Percentiles rank a stretch among this genome's conserved stretches.
These are phyloP conservation scores for Ischnus inquisitorius DNA, from an alignment of 2,888 invertebrate genomes.

Conservation along the genomic window DNA sequence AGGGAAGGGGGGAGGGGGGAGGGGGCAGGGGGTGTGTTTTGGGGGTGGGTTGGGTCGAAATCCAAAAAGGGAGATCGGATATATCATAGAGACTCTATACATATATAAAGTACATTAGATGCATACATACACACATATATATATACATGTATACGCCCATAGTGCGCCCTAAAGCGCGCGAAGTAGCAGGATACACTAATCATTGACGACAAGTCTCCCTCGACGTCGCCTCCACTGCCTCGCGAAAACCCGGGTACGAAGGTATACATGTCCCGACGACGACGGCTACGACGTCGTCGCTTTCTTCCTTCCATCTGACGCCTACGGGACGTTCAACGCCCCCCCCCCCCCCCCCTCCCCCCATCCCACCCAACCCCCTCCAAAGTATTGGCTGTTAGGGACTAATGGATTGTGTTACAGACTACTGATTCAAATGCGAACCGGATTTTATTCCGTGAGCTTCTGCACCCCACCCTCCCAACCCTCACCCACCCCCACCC, in stretches of 20 bases:
- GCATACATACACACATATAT: neutral
- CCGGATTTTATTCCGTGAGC: slow-evolving; percentile 81
- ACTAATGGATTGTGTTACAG: slow-evolving; percentile 85
- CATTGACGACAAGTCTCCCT: slow-evolving; percentile 76
- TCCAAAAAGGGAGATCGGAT: slow-evolving; percentile 67
- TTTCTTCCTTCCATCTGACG: slow-evolving; percentile 64
- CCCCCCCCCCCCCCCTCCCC: slow-evolving; percentile 67
- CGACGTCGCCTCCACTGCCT: slow-evolving; percentile 60
- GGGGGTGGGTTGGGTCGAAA: slow-evolving; percentile 41
- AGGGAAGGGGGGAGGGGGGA: too few relatives aligned
- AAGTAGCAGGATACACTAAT: slow-evolving; percentile 76
- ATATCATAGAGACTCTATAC: slow-evolving; percentile 58
- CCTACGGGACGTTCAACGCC: slow-evolving; percentile 46
- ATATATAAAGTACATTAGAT: too few relatives aligned
- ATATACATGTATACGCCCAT: slow-evolving; percentile 2
- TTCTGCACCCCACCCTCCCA: slow-evolving; percentile 38
- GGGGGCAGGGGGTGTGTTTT: too few relatives aligned
- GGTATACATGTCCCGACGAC: slow-evolving; percentile 8
- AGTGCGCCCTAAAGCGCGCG: slow-evolving; percentile 24
- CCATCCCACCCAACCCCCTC: slow-evolving; percentile 70
- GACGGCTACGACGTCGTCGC: slow-evolving; percentile 34
- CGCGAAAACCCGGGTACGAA: slow-evolving; percentile 54
- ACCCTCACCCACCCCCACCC: neutral
- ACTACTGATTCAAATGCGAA: slow-evolving; percentile 85
- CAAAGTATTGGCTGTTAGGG: slow-evolving; percentile 84